phyloP scores from a whole-genome alignment of 2,797 vertebrate species.

The Stomatorhinus walkeri region DNA sequence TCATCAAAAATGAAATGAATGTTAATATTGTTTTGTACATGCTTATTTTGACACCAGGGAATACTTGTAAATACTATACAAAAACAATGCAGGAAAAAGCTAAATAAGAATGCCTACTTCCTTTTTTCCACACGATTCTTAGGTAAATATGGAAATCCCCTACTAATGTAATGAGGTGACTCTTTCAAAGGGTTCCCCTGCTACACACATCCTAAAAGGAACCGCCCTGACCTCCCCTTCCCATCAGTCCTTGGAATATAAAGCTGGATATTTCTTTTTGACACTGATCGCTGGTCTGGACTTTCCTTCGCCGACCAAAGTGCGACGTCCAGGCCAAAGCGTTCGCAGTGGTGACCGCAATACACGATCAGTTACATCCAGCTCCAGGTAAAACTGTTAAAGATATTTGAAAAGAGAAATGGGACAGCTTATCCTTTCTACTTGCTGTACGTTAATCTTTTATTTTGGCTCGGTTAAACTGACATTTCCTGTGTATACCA shows the following conservation, averaged over 20 bases:
- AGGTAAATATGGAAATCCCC: background rate
- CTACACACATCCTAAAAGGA: background rate
- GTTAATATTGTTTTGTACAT: background rate
- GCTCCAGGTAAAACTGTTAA: background rate
- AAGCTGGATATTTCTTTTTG: background rate
- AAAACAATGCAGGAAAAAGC: background rate
- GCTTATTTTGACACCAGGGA: background rate
- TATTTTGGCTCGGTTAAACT: background rate
- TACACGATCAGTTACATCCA: background rate
- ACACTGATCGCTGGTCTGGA: background rate
- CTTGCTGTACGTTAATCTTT: background rate
- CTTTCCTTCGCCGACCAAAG: background rate
- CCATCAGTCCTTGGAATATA: background rate
- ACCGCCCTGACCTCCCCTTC: background rate
- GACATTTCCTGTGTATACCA: slow-evolving; percentile 1
- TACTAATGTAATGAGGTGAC: background rate
- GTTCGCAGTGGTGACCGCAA: background rate
- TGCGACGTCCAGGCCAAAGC: background rate
- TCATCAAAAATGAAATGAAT: background rate
- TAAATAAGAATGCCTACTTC: background rate
- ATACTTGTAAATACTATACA: background rate
- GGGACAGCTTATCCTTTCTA: background rate
- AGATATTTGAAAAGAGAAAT: background rate
- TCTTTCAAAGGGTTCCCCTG: background rate
- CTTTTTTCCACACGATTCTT: background rate